Base-by-base conservation (phyloP, 30 jellyfish, hydroid and myxozoan species). In the Nemopilema nomurai region DNA sequence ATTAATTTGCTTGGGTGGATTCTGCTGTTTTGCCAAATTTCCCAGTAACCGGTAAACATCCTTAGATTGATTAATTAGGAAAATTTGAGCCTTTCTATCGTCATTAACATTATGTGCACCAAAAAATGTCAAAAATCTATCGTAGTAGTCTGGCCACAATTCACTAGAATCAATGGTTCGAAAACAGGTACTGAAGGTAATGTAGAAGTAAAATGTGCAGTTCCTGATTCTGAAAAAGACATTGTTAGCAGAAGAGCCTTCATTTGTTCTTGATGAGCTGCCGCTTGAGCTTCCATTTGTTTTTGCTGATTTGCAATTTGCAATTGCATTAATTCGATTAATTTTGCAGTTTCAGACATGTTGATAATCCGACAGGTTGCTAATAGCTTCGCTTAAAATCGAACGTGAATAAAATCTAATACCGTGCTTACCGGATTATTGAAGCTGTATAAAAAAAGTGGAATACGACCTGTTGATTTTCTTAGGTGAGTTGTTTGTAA, bases 71-170 rank as follows among this genome's bases (percentile, higher is more conserved):
- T 79, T 79, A 16, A 90, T 67, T 18, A 79, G 89, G 31, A 79
- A 79, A 20, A 68, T 63, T 28, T 79, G 89, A 6, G 88, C 89
- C 28, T 21, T 79, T 22, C 72, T 27, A 18, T 27, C 74, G 28
- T 79, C 74, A 17, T 67, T 16, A 22, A 79, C 89, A 23, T 76
- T 18, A n/a, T 79, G 89, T 8, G 89, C 89, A 67, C 88, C 68
- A 50, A 32, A 18, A 79, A 79, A 51, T 9, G 67, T 20, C 19
- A 51, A 20, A 51, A 51, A 51, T 50, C 87, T 21, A 21, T 25
- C 82, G 67, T 17, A 71, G 82, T 71, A 21, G 72, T 29, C 82
- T 18, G 82, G 70, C 82, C 82, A 71, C 72, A 71, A 28, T 33
- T 71, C 82, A 18, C 16, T 21, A 9, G 82, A 71, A 33, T 71